These are phyloP conservation scores for Stenurella melanura DNA, from an alignment of 2,888 invertebrate species.

Conservation along the genomic window DNA sequence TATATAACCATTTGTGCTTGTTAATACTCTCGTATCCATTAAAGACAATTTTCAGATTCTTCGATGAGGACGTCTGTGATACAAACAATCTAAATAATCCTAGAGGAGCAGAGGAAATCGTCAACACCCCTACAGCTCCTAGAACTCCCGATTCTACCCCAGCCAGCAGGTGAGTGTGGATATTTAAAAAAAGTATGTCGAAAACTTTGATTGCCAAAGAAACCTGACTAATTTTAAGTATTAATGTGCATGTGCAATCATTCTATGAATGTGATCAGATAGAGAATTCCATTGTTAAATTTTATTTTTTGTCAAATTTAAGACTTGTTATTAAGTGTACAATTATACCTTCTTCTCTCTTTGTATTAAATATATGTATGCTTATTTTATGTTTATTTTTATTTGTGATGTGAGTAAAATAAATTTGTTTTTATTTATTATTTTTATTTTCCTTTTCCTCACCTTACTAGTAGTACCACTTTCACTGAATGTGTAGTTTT, in stretches of 20 bases:
- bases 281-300: conserved; percentile 31
- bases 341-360: conserved; percentile 11
- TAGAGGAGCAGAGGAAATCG: conserved; percentile 74
- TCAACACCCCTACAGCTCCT: conserved; percentile 80
- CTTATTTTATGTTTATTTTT: conserved; percentile 34
- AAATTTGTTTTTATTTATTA: conserved; percentile 38
- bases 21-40: too few species aligned
- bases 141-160: conserved; percentile 77
- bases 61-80: conserved; percentile 72
- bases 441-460: conserved; percentile 13
- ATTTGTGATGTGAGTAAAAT: conserved; percentile 11
- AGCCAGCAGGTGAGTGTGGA: conserved; percentile 71
- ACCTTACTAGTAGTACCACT: neutral
- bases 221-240: conserved; percentile 44
- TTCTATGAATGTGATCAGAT: conserved; percentile 28
- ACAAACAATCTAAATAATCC: conserved; percentile 66
- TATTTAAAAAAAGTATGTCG: conserved; percentile 10
- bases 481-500: neutral
- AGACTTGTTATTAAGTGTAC: conserved; percentile 14
- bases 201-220: conserved; percentile 37
- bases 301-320: conserved; percentile 24
- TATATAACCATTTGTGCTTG: too few species aligned
- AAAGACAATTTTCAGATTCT: conserved; percentile 68
- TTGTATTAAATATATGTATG: conserved; percentile 1
- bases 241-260: conserved; percentile 38